Evolutionary conservation across 2,797 vertebrate species (phyloP), one percentile per base, ranked within the genome.

Genomic region (Loriculus beryllinus): DNA sequence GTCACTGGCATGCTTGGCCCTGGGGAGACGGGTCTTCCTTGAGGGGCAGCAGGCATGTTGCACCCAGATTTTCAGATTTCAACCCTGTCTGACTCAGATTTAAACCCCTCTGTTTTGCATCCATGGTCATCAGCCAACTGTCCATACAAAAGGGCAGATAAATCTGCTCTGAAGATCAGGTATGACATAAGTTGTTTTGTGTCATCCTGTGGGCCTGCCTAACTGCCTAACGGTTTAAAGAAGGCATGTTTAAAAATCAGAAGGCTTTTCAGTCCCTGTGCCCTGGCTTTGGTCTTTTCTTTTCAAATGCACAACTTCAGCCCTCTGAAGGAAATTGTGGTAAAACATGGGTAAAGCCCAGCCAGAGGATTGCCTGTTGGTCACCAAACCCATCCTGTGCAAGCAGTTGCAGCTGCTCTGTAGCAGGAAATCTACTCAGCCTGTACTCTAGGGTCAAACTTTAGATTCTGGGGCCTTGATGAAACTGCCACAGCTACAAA

Each of bases 1-100:
- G 16, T 5, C 4, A 2, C 33, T 2, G 7, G 35, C 17, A 45
- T 0, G 12, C 3, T 12, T 1, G 4, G 35, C 21, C 5, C 22
- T 21, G 25, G 19, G 40, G 7, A 75, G 23, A 57, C 7, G 13
- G 8, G 1, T 8, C 47, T 62, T 22, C 14, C 15, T 23, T 11
- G 28, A 21, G 29, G 1, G 18, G 14, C 14, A 72, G 26, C 14
- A 47, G 60, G 14, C 1, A 9, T 1, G 1, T 11, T 28, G 62
- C 2, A 2, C 37, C 21, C 37, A 74, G 19, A 2, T 43, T 63
- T 64, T 81, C 37, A 28, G 40, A 54, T 71, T 70, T 56, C n/a
- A 48, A 1, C 12, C 8, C 31, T 31, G 6, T 42, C 76, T 49
- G 18, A 26, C 33, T 42, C 57, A 71, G 29, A 37, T 72, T 77